Conservation (phyloP, 2,113 vertebrate genomes). For the Notothenia coriiceps region DNA sequence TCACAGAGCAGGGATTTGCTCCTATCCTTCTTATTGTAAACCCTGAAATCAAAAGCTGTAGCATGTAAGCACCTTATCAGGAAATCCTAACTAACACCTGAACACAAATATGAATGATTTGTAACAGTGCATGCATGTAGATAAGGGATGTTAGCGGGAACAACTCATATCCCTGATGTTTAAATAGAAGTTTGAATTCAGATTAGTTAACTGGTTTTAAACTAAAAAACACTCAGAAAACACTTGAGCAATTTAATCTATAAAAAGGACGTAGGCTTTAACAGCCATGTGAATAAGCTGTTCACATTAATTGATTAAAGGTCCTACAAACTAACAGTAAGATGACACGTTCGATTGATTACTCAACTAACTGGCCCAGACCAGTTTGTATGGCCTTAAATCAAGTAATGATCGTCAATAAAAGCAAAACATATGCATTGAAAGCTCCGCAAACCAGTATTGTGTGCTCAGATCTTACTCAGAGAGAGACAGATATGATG, state of each 20-base stretch:
- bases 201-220: too few relatives aligned
- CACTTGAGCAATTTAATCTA: too few relatives aligned
- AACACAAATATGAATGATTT: neutral
- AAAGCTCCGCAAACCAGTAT: conserved; percentile 34
- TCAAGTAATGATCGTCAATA: conserved; percentile 29
- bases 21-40: conserved; percentile 33
- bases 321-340: too few relatives aligned
- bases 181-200: too few relatives aligned
- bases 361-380: neutral
- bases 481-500: conserved; percentile 34
- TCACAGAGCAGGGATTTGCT: conserved; percentile 14
- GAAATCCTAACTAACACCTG: conserved; percentile 20
- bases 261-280: too few relatives aligned
- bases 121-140: conserved; percentile 2
- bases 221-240: too few relatives aligned
- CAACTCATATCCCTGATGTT: too few relatives aligned
- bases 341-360: too few relatives aligned
- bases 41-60: conserved; percentile 15
- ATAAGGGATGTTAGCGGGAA: neutral
- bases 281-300: too few relatives aligned
- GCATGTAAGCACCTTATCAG: conserved; percentile 35
- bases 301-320: too few relatives aligned
- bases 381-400: neutral
- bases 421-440: conserved; percentile 21
- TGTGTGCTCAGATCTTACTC: conserved; percentile 39